phyloP scores from a whole-genome alignment of 2,888 invertebrate species.

The Drosophila maculinotata region DNA sequence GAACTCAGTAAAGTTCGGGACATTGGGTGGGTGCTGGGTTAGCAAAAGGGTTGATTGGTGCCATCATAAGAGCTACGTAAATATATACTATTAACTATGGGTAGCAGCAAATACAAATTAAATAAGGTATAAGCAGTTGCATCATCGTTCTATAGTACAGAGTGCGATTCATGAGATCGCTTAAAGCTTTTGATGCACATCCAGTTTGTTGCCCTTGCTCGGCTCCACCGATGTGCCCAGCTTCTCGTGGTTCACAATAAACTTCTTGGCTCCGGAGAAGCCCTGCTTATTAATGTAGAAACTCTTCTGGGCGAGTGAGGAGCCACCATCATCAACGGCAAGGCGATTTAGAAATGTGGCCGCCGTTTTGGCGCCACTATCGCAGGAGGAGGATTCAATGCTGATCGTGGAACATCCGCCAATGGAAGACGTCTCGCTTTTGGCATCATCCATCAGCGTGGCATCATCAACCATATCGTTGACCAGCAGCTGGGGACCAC shows the following conservation, averaged over 20 bases:
- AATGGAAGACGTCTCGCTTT: slow-evolving; percentile 82
- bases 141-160: slow-evolving; percentile 39
- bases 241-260: slow-evolving; percentile 77
- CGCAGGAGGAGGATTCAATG: slow-evolving; percentile 80
- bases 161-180: slow-evolving; percentile 31
- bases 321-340: slow-evolving; percentile 65
- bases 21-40: slow-evolving; percentile 52
- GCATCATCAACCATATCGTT: slow-evolving; percentile 81
- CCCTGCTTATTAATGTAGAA: slow-evolving; percentile 81
- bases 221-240: slow-evolving; percentile 42
- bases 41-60: slow-evolving; percentile 33
- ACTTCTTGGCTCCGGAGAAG: slow-evolving; percentile 77
- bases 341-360: slow-evolving; percentile 73
- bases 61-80: slow-evolving; percentile 41
- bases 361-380: slow-evolving; percentile 70
- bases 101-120: slow-evolving; percentile 19
- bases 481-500: slow-evolving; percentile 65
- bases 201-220: slow-evolving; percentile 47
- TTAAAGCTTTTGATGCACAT: slow-evolving; percentile 77
- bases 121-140: slow-evolving; percentile 18
- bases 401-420: slow-evolving; percentile 82
- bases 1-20: slow-evolving; percentile 49
- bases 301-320: slow-evolving; percentile 71
- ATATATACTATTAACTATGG: slow-evolving; percentile 12
- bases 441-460: slow-evolving; percentile 83